These are phyloP conservation scores for Enteromius unitaeniatus DNA, from an alignment of 2,797 vertebrate genomes.

Conservation along the genomic window DNA sequence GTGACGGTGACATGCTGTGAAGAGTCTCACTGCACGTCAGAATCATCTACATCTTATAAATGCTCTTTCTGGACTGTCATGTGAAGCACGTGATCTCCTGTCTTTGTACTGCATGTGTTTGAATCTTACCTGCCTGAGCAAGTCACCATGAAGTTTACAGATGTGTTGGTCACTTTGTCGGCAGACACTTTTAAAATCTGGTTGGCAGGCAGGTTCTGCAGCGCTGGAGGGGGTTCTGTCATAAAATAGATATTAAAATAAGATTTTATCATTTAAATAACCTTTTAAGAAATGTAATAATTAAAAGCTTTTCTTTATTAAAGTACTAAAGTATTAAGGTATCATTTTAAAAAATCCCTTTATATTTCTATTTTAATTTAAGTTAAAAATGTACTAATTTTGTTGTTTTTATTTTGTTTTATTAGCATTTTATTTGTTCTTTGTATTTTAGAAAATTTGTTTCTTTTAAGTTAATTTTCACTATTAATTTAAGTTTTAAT, in stretches of 20 bases:
- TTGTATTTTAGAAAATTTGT: background rate
- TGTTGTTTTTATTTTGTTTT: background rate
- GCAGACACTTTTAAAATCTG: conserved; percentile 75
- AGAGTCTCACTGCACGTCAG: background rate
- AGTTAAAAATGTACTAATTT: no score
- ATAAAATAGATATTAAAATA: background rate
- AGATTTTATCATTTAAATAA: background rate
- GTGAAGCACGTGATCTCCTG: background rate
- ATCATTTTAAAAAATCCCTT: no score
- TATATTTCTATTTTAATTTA: background rate
- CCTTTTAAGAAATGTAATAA: no score
- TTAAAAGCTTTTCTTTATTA: background rate
- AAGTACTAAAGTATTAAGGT: no score
- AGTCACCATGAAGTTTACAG: conserved; percentile 87
- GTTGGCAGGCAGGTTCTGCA: conserved; percentile 77
- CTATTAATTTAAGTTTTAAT: background rate
- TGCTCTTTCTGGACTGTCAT: no score
- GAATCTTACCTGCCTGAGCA: conserved; percentile 88
- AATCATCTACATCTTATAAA: conserved; percentile 9
- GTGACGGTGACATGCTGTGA: background rate
- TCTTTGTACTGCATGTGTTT: background rate
- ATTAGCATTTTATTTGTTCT: background rate
- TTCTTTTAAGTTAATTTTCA: background rate
- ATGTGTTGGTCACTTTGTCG: conserved; percentile 75
- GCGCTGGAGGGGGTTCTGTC: conserved; percentile 81